These are phyloP conservation scores for Aldrovandia affinis DNA, from an alignment of 2,797 vertebrate species.

Conservation along the genomic window DNA sequence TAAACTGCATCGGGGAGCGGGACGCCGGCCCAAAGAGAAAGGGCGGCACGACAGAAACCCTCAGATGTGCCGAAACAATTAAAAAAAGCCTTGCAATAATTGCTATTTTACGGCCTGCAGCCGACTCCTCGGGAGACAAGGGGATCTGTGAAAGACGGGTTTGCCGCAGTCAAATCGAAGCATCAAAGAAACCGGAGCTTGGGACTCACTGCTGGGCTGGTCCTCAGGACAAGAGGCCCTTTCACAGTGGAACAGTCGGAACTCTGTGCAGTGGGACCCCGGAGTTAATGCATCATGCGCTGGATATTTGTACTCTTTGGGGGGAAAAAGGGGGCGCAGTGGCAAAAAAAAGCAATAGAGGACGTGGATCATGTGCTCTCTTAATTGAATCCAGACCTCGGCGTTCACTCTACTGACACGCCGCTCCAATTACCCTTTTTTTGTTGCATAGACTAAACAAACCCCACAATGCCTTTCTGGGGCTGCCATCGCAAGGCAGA, in stretches of 20 bases:
- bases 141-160: slow-evolving; percentile 38
- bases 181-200: slow-evolving; percentile 69
- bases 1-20: neutral
- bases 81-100: slow-evolving; percentile 40
- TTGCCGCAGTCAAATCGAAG: slow-evolving; percentile 50
- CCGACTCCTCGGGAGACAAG: slow-evolving; percentile 47
- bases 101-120: slow-evolving; percentile 68
- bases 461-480: slow-evolving; percentile 5
- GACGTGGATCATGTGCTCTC: slow-evolving; percentile 66
- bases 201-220: slow-evolving; percentile 64
- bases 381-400: slow-evolving; percentile 69
- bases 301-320: slow-evolving; percentile 66
- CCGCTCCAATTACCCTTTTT: slow-evolving; percentile 38
- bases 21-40: neutral
- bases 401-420: slow-evolving; percentile 40
- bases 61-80: slow-evolving; percentile 16
- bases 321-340: slow-evolving; percentile 39
- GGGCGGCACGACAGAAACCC: neutral
- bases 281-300: slow-evolving; percentile 71
- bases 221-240: slow-evolving; percentile 71
- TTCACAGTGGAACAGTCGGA: slow-evolving; percentile 76
- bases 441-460: slow-evolving; percentile 47
- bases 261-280: slow-evolving; percentile 66
- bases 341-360: slow-evolving; percentile 47
- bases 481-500: slow-evolving; percentile 14